phyloP scores from a whole-genome alignment of 2,888 invertebrate genomes.

The Amblyteles armatorius region DNA sequence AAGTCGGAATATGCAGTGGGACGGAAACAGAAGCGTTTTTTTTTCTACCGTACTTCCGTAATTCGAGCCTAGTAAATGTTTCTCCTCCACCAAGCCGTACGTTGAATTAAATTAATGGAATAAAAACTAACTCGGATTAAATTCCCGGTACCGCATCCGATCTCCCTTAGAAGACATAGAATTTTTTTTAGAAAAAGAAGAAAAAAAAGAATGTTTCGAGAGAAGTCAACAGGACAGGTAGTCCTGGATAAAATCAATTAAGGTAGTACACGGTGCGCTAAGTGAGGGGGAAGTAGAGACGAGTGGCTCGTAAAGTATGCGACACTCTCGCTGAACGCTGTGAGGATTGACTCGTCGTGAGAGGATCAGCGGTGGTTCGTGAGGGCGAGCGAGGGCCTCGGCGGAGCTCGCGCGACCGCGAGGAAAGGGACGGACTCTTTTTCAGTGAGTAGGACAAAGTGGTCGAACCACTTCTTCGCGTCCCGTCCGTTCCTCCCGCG shows the following conservation, averaged over 20 bases:
- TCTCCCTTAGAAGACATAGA: not conserved
- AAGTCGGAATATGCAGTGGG: not conserved
- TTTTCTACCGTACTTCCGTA: not conserved
- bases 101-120: not conserved
- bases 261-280: conserved; percentile 45
- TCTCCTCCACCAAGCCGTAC: not conserved
- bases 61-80: not conserved
- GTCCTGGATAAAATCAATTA: conserved; percentile 63
- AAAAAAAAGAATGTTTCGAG: not conserved
- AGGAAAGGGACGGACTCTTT: conserved; percentile 40
- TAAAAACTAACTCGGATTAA: not conserved
- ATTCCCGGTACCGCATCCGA: not conserved
- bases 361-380: conserved; percentile 38
- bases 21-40: not conserved
- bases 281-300: conserved; percentile 27
- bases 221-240: conserved; percentile 4
- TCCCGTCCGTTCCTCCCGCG: conserved; percentile 54
- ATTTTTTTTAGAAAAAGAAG: not conserved
- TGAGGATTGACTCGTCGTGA: conserved; percentile 68
- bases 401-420: conserved; percentile 46
- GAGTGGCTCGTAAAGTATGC: conserved; percentile 66
- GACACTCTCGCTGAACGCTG: conserved; percentile 61
- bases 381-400: conserved; percentile 47
- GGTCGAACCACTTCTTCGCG: conserved; percentile 81
- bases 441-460: conserved; percentile 80